phyloP scores from a whole-genome alignment of 2,797 vertebrate species.

The Sternotherus odoratus region DNA sequence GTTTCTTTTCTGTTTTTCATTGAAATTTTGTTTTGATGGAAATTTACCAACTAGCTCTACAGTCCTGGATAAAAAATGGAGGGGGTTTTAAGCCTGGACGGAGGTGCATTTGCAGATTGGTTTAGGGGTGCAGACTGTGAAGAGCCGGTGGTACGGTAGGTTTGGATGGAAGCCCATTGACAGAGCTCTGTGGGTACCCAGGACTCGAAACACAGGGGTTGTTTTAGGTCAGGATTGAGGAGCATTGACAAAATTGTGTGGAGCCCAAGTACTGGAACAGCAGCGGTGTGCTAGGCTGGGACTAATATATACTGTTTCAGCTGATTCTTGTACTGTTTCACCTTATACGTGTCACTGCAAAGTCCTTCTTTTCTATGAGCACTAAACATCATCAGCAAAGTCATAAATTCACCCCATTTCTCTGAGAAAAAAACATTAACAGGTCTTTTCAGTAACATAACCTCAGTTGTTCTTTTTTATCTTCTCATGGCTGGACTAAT shows the following conservation, averaged over 20 bases:
- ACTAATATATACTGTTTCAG: neutral
- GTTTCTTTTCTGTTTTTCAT: neutral
- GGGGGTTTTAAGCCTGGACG: neutral
- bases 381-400: neutral
- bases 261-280: neutral
- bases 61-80: neutral
- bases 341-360: neutral
- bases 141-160: neutral
- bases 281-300: no score
- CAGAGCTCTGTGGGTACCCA: neutral
- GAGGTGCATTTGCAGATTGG: neutral
- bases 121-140: neutral
- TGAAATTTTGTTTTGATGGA: neutral
- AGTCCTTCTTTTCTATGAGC: neutral
- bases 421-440: slow-evolving; percentile 38
- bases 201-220: neutral
- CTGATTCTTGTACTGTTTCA: no score
- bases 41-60: neutral
- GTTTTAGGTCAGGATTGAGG: rapidly evolving
- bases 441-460: slow-evolving; percentile 13
- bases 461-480: slow-evolving; percentile 37
- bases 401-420: slow-evolving; percentile 15
- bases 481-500: slow-evolving; percentile 34
- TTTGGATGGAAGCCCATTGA: neutral
- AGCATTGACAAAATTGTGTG: neutral